Percentiles rank a stretch among this genome's conserved stretches.
phyloP scores from a whole-genome alignment of 1,140 invertebrate genomes.

The Streblospio benedicti region DNA sequence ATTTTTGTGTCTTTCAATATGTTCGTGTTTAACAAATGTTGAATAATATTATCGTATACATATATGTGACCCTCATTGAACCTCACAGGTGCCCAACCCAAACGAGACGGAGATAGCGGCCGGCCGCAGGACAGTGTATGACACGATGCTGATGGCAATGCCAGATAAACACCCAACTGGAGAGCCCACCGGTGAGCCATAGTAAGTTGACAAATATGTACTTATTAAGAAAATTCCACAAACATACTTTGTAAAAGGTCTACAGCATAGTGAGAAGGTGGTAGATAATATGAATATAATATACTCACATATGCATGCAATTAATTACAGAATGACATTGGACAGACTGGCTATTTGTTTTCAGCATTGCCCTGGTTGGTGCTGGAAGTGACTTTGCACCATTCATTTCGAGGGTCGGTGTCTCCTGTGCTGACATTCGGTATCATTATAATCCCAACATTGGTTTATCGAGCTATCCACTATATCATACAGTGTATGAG shows the following conservation, averaged over 20 bases:
- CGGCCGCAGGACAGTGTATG: slow-evolving; percentile 37
- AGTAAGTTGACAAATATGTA: no score
- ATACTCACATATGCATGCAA: no score
- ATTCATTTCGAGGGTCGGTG: slow-evolving; percentile 36
- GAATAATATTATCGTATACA: neutral
- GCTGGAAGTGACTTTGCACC: slow-evolving; percentile 43
- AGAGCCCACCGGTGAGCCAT: slow-evolving; percentile 1
- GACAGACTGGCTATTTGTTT: no score
- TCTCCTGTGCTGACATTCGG: slow-evolving; percentile 37
- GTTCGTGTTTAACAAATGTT: no score
- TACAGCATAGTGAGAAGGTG: no score
- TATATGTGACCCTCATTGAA: no score
- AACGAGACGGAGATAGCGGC: slow-evolving; percentile 25
- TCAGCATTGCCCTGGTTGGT: slow-evolving; percentile 27
- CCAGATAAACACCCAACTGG: slow-evolving; percentile 20
- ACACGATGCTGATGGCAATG: slow-evolving; percentile 29
- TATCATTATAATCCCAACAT: slow-evolving; percentile 25
- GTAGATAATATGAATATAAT: no score
- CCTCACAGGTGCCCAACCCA: slow-evolving; percentile 37
- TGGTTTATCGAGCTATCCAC: slow-evolving; percentile 33
- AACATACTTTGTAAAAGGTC: no score
- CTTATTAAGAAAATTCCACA: no score
- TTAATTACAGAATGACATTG: no score
- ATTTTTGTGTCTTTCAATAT: no score
- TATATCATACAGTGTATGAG: slow-evolving; percentile 50